These are phyloP conservation scores for Metopolophium dirhodum DNA, from an alignment of 1,140 invertebrate genomes.

Conservation along the genomic window DNA sequence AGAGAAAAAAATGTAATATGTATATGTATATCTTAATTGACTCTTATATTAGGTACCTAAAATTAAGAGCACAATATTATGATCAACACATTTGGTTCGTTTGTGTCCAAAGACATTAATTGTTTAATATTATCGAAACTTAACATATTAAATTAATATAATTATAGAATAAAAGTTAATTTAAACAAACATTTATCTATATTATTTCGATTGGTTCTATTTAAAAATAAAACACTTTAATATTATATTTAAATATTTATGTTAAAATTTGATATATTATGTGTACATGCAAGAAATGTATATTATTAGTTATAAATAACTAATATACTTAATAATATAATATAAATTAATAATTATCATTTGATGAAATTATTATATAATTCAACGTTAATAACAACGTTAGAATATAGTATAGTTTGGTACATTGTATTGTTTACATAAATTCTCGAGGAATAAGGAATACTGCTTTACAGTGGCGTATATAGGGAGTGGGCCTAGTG, in stretches of 20 bases:
- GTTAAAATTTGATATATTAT: no score
- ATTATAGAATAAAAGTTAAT: neutral
- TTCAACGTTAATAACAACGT: no score
- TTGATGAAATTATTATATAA: no score
- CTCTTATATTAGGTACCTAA: neutral
- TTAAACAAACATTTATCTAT: neutral
- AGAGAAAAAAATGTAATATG: neutral
- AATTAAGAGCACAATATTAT: neutral
- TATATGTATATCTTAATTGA: neutral
- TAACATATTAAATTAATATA: neutral
- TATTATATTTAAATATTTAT: neutral
- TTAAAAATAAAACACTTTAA: neutral
- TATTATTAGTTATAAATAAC: no score
- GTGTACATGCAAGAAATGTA: no score
- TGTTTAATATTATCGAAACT: neutral
- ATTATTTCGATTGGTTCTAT: neutral
- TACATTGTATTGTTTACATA: no score
- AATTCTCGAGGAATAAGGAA: no score
- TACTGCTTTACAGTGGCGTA: no score
- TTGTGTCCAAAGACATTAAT: neutral
- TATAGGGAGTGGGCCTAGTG: no score
- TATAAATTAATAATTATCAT: no score
- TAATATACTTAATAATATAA: no score
- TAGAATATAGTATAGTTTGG: no score
- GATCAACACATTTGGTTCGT: neutral